A percentile compares a stretch with the other conserved stretches of the same genome.
phyloP scores from a whole-genome alignment of 2,113 vertebrate genomes.

The Romanogobio albipinnatus region DNA sequence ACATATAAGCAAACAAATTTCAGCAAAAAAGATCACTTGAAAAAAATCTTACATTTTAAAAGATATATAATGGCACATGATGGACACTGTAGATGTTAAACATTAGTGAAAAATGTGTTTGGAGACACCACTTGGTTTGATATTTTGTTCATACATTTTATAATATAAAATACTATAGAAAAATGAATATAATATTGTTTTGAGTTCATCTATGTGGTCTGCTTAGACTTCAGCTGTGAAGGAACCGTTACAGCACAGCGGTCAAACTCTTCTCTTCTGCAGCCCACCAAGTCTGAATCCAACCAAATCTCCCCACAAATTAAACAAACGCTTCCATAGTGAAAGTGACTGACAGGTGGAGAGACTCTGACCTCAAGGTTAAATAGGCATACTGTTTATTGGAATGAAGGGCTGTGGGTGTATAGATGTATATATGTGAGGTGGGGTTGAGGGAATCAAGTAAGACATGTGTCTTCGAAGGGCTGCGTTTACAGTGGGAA shows the following conservation, averaged over 20 bases:
- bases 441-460: not conserved
- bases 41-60: not conserved
- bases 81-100: not conserved
- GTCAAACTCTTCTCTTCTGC: not conserved
- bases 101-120: not conserved
- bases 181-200: too few species aligned
- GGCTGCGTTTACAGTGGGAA: conserved; percentile 58
- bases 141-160: not conserved
- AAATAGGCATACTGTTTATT: conserved; percentile 31
- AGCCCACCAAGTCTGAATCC: conserved; percentile 19
- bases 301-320: conserved; percentile 30
- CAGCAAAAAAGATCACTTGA: not conserved
- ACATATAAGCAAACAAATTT: not conserved
- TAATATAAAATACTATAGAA: not conserved
- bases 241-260: not conserved
- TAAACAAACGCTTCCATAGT: conserved; percentile 34
- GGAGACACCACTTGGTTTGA: not conserved
- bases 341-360: conserved; percentile 19
- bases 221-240: not conserved
- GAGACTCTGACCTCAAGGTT: conserved; percentile 7
- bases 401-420: conserved; percentile 29
- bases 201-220: not conserved
- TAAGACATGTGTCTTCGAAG: conserved; percentile 29
- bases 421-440: conserved; percentile 30
- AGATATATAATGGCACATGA: not conserved